Percentiles rank a stretch among this genome's conserved stretches.
phyloP scores from a whole-genome alignment of 2,888 invertebrate genomes.

The Drosophila parthenogenetica region DNA sequence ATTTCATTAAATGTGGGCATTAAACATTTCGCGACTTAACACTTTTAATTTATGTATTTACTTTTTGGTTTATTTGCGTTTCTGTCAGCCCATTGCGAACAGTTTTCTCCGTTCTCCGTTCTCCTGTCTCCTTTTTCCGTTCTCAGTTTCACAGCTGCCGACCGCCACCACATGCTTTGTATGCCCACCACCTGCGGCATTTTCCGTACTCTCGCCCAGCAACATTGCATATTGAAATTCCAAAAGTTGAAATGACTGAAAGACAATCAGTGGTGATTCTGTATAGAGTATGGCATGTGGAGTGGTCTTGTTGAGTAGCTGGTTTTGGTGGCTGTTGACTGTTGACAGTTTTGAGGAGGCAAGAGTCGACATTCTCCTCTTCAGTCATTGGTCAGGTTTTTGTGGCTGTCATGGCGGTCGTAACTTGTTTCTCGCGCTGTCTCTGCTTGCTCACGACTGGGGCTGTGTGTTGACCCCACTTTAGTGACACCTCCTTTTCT shows the following conservation, averaged over 20 bases:
- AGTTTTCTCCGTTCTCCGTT: neutral
- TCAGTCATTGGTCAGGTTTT: slow-evolving; percentile 55
- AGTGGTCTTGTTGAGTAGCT: slow-evolving; percentile 36
- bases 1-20: slow-evolving; percentile 66
- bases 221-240: slow-evolving; percentile 74
- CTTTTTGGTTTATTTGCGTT: slow-evolving; percentile 73
- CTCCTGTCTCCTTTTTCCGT: too few species aligned
- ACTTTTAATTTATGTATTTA: slow-evolving; percentile 81
- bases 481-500: slow-evolving; percentile 42
- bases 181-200: slow-evolving; percentile 73
- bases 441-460: slow-evolving; percentile 18
- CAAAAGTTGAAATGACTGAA: slow-evolving; percentile 79
- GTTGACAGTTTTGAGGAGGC: slow-evolving; percentile 21
- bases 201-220: slow-evolving; percentile 33
- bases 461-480: slow-evolving; percentile 45
- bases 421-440: slow-evolving; percentile 54
- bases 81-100: slow-evolving; percentile 32
- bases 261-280: slow-evolving; percentile 26
- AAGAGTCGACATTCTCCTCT: slow-evolving; percentile 13
- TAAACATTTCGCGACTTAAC: slow-evolving; percentile 73
- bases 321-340: slow-evolving; percentile 24
- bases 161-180: slow-evolving; percentile 18
- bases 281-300: slow-evolving; percentile 11
- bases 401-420: slow-evolving; percentile 57
- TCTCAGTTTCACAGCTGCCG: neutral